Conservation (phyloP, 2,113 vertebrate species). For the Pantherophis guttatus region DNA sequence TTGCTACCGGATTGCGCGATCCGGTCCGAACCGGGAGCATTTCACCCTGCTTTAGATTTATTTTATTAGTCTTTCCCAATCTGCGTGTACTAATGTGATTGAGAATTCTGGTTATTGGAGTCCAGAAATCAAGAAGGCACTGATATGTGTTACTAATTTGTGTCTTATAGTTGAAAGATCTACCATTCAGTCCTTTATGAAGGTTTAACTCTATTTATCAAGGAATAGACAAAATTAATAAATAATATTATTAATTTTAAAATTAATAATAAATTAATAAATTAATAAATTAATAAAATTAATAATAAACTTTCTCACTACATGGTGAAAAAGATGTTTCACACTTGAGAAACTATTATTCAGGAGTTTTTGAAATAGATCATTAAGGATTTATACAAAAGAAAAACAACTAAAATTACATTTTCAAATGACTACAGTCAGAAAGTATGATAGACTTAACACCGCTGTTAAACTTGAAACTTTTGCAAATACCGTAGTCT, state of each 20-base stretch:
- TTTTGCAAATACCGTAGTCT: not conserved
- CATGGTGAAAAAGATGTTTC: not conserved
- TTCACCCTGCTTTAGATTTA: not conserved
- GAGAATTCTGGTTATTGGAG: not conserved
- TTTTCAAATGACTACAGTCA: not conserved
- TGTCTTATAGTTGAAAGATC: not conserved
- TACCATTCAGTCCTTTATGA: not conserved
- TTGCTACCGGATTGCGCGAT: too few relatives aligned
- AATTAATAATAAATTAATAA: too few relatives aligned
- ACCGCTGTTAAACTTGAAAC: not conserved
- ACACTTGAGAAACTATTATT: not conserved
- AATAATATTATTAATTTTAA: not conserved
- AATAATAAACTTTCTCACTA: not conserved
- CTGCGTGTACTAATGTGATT: not conserved
- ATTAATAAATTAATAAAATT: too few relatives aligned
- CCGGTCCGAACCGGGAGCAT: too few relatives aligned
- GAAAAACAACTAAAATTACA: not conserved
- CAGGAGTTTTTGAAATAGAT: not conserved
- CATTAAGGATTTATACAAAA: not conserved
- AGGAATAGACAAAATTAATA: not conserved
- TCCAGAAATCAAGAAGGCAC: not conserved
- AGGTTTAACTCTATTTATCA: not conserved
- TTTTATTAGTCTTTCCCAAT: not conserved
- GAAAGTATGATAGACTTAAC: not conserved
- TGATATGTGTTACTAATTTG: not conserved